Base-by-base conservation (phyloP, 1,140 invertebrate species). In the Drosophila mauritiana region DNA sequence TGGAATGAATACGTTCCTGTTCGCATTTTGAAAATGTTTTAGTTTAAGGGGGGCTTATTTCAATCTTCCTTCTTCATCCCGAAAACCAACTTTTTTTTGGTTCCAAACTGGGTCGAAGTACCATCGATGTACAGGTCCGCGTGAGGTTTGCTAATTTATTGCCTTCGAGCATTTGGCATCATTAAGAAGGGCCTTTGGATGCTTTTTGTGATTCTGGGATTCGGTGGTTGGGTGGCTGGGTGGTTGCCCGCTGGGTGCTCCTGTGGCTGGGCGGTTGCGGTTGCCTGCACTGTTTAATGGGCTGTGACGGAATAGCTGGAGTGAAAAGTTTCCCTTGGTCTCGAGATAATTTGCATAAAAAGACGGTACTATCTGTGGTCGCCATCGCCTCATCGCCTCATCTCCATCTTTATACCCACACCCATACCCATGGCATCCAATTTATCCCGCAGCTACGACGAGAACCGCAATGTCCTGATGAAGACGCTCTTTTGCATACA, bases 401-500 rank as follows among this genome's bases (percentile, higher is more conserved):
- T 43, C 46, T 31, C 22, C 37, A 39, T 22, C 20, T 22, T 22
- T 22, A 22, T 22, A 3, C 20, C 1, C 20, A 22, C 0, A 22
- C 20, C 22, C 12, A 39, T 39, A 5, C 37, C 17, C 34, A 0
- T 22, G 10, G 13, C 20, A 12, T 27, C 6, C 20, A n/a, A 6
- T 46, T 22, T 34, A 15, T 10, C n/a, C 67, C 25, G 83, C 25
- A 93, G 92, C 15, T 95, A 93, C 73, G 76, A 94, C 45, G 83
- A 90, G 61, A 93, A 93, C 53, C 91, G 92, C 59, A 91, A 91
- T 49, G 90, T 93, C 59, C 91, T 96, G 34, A 92, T 93, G 17
- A 94, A 93, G 77, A 95, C 95, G 83, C 93, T 98, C 0, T 95
- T 97, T 89, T 94, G 95, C 22, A 96, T 97, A 56, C 97, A 98